Conservation (phyloP, 2,888 invertebrate genomes). For the Lamellibrachia satsuma region DNA sequence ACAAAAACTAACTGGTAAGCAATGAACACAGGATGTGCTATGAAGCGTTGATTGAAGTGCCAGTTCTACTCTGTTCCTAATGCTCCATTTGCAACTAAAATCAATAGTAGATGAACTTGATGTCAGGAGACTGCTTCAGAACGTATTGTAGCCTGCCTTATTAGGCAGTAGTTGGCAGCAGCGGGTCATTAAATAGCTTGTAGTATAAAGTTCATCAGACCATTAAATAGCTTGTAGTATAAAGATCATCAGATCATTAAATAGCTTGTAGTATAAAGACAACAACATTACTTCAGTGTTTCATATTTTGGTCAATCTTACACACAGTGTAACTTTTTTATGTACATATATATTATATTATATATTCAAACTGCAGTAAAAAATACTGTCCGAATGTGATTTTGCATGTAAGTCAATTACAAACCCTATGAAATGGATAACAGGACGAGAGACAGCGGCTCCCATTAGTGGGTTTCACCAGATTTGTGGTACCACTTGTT, state of each 20-base stretch:
- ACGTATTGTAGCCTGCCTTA: neutral
- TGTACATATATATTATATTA: neutral
- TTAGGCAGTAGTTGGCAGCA: constrained; percentile 2
- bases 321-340: neutral
- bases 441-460: neutral
- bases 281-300: neutral
- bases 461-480: neutral
- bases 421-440: neutral
- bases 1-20: neutral
- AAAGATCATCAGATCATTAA: neutral
- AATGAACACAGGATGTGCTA: neutral
- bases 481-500: neutral
- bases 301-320: neutral
- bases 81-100: neutral
- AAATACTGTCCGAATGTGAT: neutral
- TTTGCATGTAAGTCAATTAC: neutral
- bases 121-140: constrained; percentile 8
- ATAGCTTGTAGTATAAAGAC: neutral
- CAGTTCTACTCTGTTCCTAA: neutral
- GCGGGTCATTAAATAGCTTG: neutral
- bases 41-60: neutral
- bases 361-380: neutral
- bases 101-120: neutral
- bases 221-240: neutral
- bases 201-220: neutral